Conservation (phyloP, 2,113 vertebrate genomes). For the Caracal caracal region DNA sequence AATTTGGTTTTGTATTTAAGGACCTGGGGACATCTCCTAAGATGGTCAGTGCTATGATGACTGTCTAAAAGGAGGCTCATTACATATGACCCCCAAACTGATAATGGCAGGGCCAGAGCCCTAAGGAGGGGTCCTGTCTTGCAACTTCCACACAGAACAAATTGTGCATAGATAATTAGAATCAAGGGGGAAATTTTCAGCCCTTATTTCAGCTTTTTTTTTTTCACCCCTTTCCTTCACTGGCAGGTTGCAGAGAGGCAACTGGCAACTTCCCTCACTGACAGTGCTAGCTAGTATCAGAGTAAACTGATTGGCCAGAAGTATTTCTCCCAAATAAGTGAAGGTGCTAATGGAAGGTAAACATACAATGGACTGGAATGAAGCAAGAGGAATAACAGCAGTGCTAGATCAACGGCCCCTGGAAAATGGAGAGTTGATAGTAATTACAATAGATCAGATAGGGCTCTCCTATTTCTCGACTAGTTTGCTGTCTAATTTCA, state of each 20-base stretch:
- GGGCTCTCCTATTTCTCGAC: background rate
- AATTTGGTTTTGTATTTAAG: background rate
- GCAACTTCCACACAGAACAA: background rate
- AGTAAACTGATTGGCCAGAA: background rate
- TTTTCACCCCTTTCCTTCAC: background rate
- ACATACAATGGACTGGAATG: background rate
- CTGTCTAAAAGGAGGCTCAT: background rate
- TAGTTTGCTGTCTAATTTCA: slow-evolving; percentile 26
- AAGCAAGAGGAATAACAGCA: slow-evolving; percentile 7
- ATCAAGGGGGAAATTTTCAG: background rate
- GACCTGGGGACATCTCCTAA: background rate
- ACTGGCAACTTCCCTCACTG: background rate
- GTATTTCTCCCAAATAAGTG: background rate
- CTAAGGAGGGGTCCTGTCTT: background rate
- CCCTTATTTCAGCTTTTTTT: background rate
- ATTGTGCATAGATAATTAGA: background rate
- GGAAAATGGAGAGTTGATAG: slow-evolving; percentile 1
- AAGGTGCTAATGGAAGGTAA: slow-evolving; percentile 16
- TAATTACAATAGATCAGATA: slow-evolving; percentile 52
- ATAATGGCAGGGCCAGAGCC: background rate
- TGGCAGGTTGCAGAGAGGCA: background rate
- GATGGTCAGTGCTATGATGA: background rate
- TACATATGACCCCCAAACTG: background rate
- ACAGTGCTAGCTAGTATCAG: background rate
- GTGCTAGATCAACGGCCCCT: background rate